These are phyloP conservation scores for Tetrapedia diversipes DNA, from an alignment of 2,888 invertebrate genomes.

Conservation along the genomic window DNA sequence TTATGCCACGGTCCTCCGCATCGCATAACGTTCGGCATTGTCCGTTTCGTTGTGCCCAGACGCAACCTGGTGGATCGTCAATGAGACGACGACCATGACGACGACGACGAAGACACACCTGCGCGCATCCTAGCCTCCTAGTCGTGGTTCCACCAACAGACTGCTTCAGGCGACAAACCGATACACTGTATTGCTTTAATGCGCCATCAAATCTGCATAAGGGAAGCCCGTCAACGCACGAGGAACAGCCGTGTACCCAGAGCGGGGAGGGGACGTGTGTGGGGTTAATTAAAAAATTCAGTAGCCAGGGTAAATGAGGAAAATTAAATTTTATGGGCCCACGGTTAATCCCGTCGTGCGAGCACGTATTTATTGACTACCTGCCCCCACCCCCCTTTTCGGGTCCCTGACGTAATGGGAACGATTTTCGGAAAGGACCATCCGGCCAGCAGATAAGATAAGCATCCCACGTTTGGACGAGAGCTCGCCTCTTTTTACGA, in stretches of 20 bases:
- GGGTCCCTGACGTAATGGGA: constrained; percentile 58
- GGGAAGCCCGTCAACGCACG: not conserved
- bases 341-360: constrained; percentile 47
- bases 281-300: constrained; percentile 66
- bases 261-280: not conserved
- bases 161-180: constrained; percentile 25
- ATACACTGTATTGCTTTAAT: constrained; percentile 30
- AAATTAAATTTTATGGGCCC: constrained; percentile 61
- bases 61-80: too few relatives aligned
- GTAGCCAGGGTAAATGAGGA: constrained; percentile 62
- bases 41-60: too few relatives aligned
- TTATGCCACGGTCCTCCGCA: constrained; percentile 33
- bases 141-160: too few relatives aligned
- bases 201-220: constrained; percentile 50
- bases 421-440: constrained; percentile 61
- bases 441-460: constrained; percentile 62
- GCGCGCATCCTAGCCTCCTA: too few relatives aligned
- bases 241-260: not conserved
- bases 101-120: constrained; percentile 24
- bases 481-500: constrained; percentile 48
- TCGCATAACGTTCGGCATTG: constrained; percentile 66
- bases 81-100: too few relatives aligned
- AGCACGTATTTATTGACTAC: constrained; percentile 55
- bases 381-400: too few relatives aligned
- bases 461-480: constrained; percentile 41